Base-by-base conservation (phyloP, 2,888 invertebrate species). In the Bedellia somnulentella region DNA sequence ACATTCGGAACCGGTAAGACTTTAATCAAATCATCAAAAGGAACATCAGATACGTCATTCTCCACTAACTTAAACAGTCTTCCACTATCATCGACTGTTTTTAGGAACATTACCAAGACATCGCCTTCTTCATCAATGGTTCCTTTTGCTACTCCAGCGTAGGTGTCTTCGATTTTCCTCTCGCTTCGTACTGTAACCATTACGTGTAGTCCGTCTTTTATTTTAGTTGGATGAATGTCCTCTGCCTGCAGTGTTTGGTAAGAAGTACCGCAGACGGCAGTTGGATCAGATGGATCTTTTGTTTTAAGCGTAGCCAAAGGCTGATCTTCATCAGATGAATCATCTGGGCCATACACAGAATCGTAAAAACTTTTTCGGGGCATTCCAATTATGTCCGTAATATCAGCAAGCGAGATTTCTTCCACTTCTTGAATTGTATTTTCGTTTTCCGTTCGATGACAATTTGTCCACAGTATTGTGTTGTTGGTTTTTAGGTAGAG, bases 271-370 rank as follows among this genome's bases (percentile, higher is more conserved):
- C 24, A 5, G 11, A 24, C 6, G 24, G 24, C 24, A 6, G 24
- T 9, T 24, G 24, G 18, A 24, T 6, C 9, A 24, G 11, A n/a
- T 24, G 11, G 24, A 24, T 24, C 11, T 24, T 6, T 24, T 10
- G 6, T 29, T 29, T 8, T 29, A 24, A n/a, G 14, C 28, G 22
- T 6, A 15, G 32, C 32, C 31, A 31, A 32, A 10, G 32, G 32
- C 31, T 31, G 32, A 31, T 31, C 32, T 31, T 33, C 32, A 31
- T 31, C 18, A 9, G 18, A 18, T 18, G 18, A 6, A 6, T 18
- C 13, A 26, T 9, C 26, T 26, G 13, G 26, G 5, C 26, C 24
- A 14, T 26, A 26, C 14, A 9, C 6, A 5, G 13, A 8, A 13
- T 26, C 6, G 6, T 11, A 10, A 14, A 26, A 5, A 5, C 24